These are phyloP conservation scores for Gallinago stenura DNA, from an alignment of 2,797 vertebrate genomes.

Conservation along the genomic window DNA sequence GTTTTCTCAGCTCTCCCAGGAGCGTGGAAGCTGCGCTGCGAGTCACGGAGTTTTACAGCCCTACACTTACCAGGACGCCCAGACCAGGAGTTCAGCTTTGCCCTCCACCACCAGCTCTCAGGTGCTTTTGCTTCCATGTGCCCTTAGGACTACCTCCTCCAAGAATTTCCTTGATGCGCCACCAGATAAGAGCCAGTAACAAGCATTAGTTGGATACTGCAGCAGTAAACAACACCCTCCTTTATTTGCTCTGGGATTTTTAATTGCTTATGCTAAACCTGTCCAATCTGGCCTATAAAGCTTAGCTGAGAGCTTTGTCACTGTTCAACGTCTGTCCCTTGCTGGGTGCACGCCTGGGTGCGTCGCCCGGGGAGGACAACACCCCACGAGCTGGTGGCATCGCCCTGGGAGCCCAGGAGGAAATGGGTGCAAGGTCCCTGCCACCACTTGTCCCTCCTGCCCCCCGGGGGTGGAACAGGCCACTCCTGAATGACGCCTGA, in stretches of 20 bases:
- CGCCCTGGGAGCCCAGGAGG: rapidly evolving
- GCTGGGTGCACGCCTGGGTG: background rate
- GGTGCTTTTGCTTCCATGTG: background rate
- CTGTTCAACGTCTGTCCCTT: background rate
- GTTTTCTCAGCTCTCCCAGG: background rate
- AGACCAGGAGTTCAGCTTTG: background rate
- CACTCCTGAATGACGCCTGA: rapidly evolving
- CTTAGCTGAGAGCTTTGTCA: background rate
- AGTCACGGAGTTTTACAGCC: background rate
- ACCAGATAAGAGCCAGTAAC: background rate
- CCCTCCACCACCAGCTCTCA: background rate
- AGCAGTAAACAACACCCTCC: background rate
- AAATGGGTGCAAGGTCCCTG: background rate
- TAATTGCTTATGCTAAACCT: background rate
- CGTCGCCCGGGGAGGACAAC: background rate
- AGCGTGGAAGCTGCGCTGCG: background rate
- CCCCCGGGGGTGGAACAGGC: rapidly evolving
- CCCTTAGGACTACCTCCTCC: background rate
- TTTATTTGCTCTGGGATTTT: conserved; percentile 46
- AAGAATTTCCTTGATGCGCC: conserved; percentile 16
- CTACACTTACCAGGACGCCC: background rate
- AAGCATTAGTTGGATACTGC: background rate
- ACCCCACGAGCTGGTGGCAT: background rate
- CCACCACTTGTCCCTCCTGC: background rate
- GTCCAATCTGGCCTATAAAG: background rate